These are phyloP conservation scores for Argyresthia albistria DNA, from an alignment of 2,888 invertebrate genomes.

Conservation along the genomic window DNA sequence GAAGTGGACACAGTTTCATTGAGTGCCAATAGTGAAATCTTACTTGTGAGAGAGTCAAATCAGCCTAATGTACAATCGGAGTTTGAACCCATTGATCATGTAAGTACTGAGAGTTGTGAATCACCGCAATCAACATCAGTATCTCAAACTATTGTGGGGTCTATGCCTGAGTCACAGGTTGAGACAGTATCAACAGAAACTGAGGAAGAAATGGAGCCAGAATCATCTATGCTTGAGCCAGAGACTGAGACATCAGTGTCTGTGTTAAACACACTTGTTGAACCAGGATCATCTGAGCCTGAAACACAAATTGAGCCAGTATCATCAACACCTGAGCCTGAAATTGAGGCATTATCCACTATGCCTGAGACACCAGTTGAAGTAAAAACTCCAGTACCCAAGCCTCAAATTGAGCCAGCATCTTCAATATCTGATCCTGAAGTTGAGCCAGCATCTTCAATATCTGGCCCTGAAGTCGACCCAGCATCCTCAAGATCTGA, in stretches of 20 bases:
- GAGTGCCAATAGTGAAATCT: constrained; percentile 29
- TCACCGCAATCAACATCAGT: not conserved
- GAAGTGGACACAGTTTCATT: not conserved
- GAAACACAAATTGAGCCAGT: constrained; percentile 11
- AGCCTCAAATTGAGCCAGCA: not conserved
- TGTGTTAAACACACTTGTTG: constrained; percentile 22
- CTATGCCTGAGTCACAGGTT: constrained; percentile 17
- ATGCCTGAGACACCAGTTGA: no score
- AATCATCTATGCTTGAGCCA: no score
- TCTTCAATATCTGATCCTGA: not conserved
- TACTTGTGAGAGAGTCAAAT: constrained; percentile 7
- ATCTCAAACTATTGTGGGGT: no score
- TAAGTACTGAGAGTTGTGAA: constrained; percentile 9
- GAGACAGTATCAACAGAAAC: constrained; percentile 9
- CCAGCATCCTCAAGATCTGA: not conserved
- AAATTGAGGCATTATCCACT: no score
- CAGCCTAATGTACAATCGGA: constrained; percentile 15
- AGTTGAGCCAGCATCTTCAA: not conserved
- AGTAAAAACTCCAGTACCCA: no score
- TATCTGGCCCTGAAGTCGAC: not conserved
- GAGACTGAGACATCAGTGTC: no score
- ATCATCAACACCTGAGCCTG: no score
- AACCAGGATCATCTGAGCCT: constrained; percentile 12
- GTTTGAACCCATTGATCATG: constrained; percentile 13
- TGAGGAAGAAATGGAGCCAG: no score